Evolutionary conservation across 2,888 invertebrate genomes (phyloP).

Genomic region (Dasysyrphus tricinctus): DNA sequence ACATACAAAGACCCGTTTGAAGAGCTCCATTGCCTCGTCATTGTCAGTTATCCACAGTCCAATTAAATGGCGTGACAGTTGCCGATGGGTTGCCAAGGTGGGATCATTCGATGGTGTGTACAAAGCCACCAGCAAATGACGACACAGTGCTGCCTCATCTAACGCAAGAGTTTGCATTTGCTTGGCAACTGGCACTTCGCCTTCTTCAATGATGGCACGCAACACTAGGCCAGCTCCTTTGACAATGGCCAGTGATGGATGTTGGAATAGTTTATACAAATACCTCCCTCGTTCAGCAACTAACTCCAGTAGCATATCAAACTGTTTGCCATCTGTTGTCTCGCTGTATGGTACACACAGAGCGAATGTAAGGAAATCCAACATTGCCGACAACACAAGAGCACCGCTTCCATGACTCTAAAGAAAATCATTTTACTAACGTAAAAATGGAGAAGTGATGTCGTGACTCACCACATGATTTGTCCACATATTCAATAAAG

Average conservation of each 20-base stretch:
- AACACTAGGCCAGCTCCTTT: constrained; percentile 99
- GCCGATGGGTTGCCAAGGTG: constrained; percentile 92
- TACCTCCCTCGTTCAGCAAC: constrained; percentile 96
- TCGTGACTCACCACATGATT: constrained; percentile 91
- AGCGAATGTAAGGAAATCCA: constrained; percentile 98
- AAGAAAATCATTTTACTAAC: constrained; percentile 72
- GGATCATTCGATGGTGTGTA: constrained; percentile 93
- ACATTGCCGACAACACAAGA: constrained; percentile 97
- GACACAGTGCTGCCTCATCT: constrained; percentile 97
- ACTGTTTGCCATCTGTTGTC: constrained; percentile 98
- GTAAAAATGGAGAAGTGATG: neutral
- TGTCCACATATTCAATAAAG: constrained; percentile 96
- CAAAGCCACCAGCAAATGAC: constrained; percentile 95
- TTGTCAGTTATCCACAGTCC: constrained; percentile 98
- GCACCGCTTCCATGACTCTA: constrained; percentile 97
- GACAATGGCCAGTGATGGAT: constrained; percentile 98
- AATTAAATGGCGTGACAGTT: constrained; percentile 96
- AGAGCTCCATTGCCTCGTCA: constrained; percentile 93
- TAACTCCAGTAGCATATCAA: constrained; percentile 96
- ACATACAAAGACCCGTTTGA: constrained; percentile 93
- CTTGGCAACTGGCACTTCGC: constrained; percentile 94
- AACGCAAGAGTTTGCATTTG: constrained; percentile 98
- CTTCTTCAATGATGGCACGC: constrained; percentile 99
- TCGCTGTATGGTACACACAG: constrained; percentile 99
- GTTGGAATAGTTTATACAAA: constrained; percentile 92